Base-by-base conservation (phyloP, 1,140 invertebrate species). In the Lasioglossum albipes region DNA sequence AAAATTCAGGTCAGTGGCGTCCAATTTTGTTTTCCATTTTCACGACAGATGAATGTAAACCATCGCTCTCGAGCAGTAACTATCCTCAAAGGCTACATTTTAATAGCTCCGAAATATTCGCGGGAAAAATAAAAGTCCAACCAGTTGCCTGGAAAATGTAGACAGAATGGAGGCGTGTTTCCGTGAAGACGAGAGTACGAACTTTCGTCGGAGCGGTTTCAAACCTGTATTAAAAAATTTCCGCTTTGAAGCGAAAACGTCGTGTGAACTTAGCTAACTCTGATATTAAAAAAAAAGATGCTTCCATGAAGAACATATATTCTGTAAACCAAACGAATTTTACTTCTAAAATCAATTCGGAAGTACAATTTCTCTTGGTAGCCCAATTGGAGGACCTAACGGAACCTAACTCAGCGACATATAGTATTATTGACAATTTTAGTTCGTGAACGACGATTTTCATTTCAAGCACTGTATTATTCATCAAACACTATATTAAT, bases 81-180 rank as follows among this genome's bases (percentile, higher is more conserved):
- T 59, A 20, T 59, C 57, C n/a, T 59, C 57, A 59, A 59, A 59
- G 57, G 57, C 57, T 59, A 59, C 7, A 0, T 59, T 59, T 59
- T 59, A 59, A 59, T 59, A 59, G 57, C 20, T 20, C 57, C 57
- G 57, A 59, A 59, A 59, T 59, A 59, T 59, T 59, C n/a, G 20
- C 6, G 20, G 20, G 20, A n/a, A n/a, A 57, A 57, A 57, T 36
- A 57, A n/a, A 57, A n/a, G 54, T 57, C 7, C 54, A 20, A 1
- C 36, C 54, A 20, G 54, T 57, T 57, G 18, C 54, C 54, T 7
- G 18, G 20, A n/a, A 59, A 9, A 59, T 54, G 20, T n/a, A n/a
- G n/a, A 59, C 57, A n/a, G 57, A 59, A 59, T 59, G 57, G 57
- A 10, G 6, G 57, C 57, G n/a, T 5, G 57, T 59, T 9, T 59